phyloP scores from a whole-genome alignment of 2,888 invertebrate genomes.

The Drosophila silvestris region DNA sequence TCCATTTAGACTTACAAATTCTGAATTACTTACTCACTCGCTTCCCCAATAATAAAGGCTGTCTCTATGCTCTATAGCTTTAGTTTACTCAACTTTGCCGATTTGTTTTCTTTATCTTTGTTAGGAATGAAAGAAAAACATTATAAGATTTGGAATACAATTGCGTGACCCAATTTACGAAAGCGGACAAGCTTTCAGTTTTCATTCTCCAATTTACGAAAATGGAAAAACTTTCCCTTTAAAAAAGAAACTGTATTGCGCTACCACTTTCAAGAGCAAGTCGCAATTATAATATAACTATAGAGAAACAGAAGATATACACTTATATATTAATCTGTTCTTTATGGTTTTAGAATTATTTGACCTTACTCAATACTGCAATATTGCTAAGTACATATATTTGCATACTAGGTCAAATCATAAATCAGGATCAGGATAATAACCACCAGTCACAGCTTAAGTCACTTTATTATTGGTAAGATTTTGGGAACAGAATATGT shows the following conservation, averaged over 20 bases:
- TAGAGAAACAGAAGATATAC: not conserved
- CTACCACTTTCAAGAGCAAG: not conserved
- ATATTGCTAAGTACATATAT: not conserved
- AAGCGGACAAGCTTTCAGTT: not conserved
- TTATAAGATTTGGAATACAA: not conserved
- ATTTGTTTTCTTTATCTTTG: not conserved
- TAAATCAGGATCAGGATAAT: not conserved
- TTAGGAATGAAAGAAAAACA: not conserved
- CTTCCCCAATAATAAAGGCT: slow-evolving; percentile 62
- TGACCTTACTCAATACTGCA: not conserved
- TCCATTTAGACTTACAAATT: slow-evolving; percentile 5
- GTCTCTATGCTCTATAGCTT: slow-evolving; percentile 36
- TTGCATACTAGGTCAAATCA: not conserved
- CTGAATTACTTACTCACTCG: slow-evolving; percentile 8
- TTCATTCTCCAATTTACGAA: not conserved
- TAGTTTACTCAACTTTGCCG: slow-evolving; percentile 15
- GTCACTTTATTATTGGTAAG: fast-evolving
- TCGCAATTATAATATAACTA: not conserved
- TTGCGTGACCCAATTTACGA: not conserved
- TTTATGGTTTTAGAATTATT: not conserved
- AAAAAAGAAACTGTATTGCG: fast-evolving
- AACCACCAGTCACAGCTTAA: not conserved
- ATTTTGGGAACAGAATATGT: not conserved
- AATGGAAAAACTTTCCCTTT: not conserved
- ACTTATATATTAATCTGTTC: fast-evolving